Conservation (phyloP, 2,113 vertebrate genomes). For the Sclerurus mexicanus region DNA sequence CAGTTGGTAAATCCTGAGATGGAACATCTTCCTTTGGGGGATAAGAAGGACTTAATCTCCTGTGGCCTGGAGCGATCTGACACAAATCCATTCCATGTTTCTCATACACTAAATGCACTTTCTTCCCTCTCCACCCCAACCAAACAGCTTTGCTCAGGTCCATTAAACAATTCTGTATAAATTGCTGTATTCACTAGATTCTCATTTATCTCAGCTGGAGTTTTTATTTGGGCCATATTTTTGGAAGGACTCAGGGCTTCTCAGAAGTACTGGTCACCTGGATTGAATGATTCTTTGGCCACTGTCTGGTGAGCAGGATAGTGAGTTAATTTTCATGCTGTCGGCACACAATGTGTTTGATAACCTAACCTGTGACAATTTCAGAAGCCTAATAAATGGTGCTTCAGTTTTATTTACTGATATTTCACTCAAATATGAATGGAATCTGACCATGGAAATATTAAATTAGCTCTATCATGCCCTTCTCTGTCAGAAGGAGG, state of each 20-base stretch:
- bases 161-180: background rate
- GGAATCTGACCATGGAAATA: slow-evolving; percentile 52
- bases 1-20: background rate
- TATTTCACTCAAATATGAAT: slow-evolving; percentile 69
- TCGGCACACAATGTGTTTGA: slow-evolving; percentile 22
- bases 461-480: slow-evolving; percentile 60
- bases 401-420: slow-evolving; percentile 71
- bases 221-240: slow-evolving; percentile 1
- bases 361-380: slow-evolving; percentile 69
- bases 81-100: background rate
- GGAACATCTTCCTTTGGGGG: background rate
- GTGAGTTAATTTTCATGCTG: slow-evolving; percentile 63
- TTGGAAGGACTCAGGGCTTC: background rate
- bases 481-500: slow-evolving; percentile 59
- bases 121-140: background rate
- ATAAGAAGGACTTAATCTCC: background rate
- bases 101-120: background rate
- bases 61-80: background rate
- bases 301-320: slow-evolving; percentile 16
- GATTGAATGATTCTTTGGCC: slow-evolving; percentile 15
- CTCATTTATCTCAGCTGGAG: background rate
- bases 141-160: background rate
- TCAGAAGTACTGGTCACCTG: background rate
- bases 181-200: background rate
- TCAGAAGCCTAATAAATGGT: slow-evolving; percentile 63